Evolutionary conservation across 2,797 vertebrate species (phyloP), one percentile per base, ranked within the genome.

Genomic region (Neosalanx taihuensis): DNA sequence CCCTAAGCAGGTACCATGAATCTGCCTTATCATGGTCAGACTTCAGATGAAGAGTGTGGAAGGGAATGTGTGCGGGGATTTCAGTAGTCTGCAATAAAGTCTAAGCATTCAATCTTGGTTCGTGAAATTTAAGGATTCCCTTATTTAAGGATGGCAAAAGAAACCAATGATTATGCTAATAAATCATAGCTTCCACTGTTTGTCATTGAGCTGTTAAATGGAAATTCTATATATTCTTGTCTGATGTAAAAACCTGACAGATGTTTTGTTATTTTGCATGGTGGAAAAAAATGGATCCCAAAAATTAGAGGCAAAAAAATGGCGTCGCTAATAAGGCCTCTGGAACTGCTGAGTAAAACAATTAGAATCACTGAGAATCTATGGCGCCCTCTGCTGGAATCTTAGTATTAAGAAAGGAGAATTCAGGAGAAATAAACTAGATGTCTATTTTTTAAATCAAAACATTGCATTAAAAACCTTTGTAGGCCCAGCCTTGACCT

Each of bases 301-400:
- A 26, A 26, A 26, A 26, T 26, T 26, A 26, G 23, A 26, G 23
- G 23, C 23, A 26, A 26, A 26, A 26, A 26, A 26, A 26, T 26
- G 23, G 23, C 1, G 23, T 26, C 23, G 23, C 23, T 26, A 26
- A 26, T 1, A 26, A 46, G 10, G 41, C 7, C 41, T 46, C 41
- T 46, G 41, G 37, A 12, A 41, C 37, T 41, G 37, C 37, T 9
- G 41, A 46, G 3, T 12, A 46, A 41, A 37, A 7, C 9, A 41
- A 41, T 41, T 41, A 18, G 15, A 13, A 63, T 18, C 13, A 5
- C 30, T 35, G 30, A 5, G 30, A 17, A 31, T 12, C 30, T 1
- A 74, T 61, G 76, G 35, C 59, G 4, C 31, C 79, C 76, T 68
- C 84, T 87, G 64, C 72, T 90, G 87, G 77, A 69, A 31, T 4